Base-by-base conservation (phyloP, 2,797 vertebrate species). In the Pipistrellus pipistrellus region DNA sequence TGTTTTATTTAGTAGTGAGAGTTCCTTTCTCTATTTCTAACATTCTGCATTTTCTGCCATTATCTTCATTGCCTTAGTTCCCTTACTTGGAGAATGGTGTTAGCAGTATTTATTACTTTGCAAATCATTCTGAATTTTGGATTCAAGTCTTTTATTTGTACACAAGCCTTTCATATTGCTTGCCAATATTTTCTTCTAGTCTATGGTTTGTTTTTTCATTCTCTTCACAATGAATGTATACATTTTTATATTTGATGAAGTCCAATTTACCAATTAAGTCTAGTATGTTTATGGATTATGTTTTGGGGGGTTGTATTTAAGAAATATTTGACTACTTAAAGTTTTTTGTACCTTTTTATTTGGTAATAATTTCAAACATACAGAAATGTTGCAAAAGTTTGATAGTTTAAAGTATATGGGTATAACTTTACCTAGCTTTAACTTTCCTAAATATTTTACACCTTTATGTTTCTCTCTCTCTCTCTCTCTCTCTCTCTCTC, bases 21-120 rank as follows among this genome's bases (percentile, higher is more conserved):
- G 12, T 77, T 93, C 25, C 83, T 87, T 55, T 32, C 66, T 91
- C 4, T 75, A 59, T 89, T 55, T 68, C 48, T 48, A 68, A 35
- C 23, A 6, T 69, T 77, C 62, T 51, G n/a, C 48, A 51, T n/a
- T 59, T 85, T 59, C 62, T 71, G 15, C 46, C 15, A 90, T 38
- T 77, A 46, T 90, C 23, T 55, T 18, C 17, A 46, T 48, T 76
- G 17, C 20, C 41, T 44, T 81, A 8, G 30, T 88, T 85, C 59
- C 10, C 48, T 73, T 72, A 77, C 8, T 21, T 76, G 17, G 41
- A 78, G 12, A 27, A 73, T 85, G n/a, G 41, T 94, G 48, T 76
- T 94, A 85, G 82, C 25, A 35, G 35, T 90, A 62, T 88, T 90
- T 88, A 86, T 75, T 81, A 71, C 23, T 38, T 95, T 91, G 17